Base-by-base conservation (phyloP, 2,797 vertebrate species). In the Arctocebus calabarensis region DNA sequence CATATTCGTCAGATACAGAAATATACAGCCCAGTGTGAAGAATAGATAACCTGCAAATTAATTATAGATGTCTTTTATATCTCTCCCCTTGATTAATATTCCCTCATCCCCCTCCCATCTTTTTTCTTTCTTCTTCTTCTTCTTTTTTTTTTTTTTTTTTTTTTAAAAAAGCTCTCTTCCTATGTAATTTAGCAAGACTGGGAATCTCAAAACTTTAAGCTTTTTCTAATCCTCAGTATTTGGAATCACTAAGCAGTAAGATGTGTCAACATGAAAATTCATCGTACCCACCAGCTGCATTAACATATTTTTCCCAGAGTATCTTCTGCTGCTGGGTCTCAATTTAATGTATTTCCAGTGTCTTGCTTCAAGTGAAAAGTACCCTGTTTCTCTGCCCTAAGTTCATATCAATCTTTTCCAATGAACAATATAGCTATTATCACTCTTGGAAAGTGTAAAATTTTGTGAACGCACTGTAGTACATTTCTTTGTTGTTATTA, bases 391-490 rank as follows among this genome's bases (percentile, higher is more conserved):
- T 97, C 86, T 97, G 91, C 66, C 43, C 81, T 97, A 75, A 11
- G 74, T 96, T 96, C 62, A 12, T 77, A 89, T 88, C 74, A 98
- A 91, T 97, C 95, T 97, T 81, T 97, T 97, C 97, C 96, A 97
- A 93, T 92, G 84, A 97, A 74, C 64, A 81, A 88, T 96, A 86
- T 71, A 96, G 70, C 45, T 95, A 84, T 95, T 97, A 66, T 93
- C 97, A 97, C 94, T 96, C 90, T 90, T 62, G 96, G 88, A 97
- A 98, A 92, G 55, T 74, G 29, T 97, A 96, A 98, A 98, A 84
- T 97, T 96, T 89, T 96, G 92, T 97, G 97, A 98, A 97, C n/a
- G 91, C 96, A 97, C 82, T 91, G 96, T 96, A 98, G 95, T 98
- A 96, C 97, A 97, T 27, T 70, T 34, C 37, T 5, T 22, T 90